Evolutionary conservation across 2,113 vertebrate genomes (phyloP), one percentile per base, ranked within the genome.

Genomic region (Trichechus manatus): DNA sequence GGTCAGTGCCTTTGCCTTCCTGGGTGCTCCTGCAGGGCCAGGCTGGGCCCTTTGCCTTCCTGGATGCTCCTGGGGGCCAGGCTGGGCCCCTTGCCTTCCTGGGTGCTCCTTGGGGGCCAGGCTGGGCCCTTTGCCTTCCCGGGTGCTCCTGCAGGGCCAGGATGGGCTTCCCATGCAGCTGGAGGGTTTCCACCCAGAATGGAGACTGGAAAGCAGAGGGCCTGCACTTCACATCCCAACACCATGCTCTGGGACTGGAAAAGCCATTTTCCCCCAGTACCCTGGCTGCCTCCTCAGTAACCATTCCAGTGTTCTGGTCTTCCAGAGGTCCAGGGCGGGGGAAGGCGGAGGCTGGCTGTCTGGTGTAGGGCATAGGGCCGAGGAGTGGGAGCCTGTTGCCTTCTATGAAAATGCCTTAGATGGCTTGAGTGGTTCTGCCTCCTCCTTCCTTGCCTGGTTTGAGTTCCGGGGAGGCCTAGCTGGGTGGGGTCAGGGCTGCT

Each of bases 351-450:
- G 79, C 83, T 72, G 86, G 36, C 77, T 66, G 63, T 59, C 63
- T 81, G 82, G 82, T 33, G 29, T 89, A 68, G 64, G 25, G 0
- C 31, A 22, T 1, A 29, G 27, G 75, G 63, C 79, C 8, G 61
- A 39, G 39, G 39, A 61, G 68, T 33, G 95, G 74, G 66, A 87
- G 80, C 80, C 72, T 36, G 27, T 93, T 92, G 89, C 98, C 97
- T 97, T 97, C 93, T 96, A 97, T 92, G 97, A 97, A 91, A 87
- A 87, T 75, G 85, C 44, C 87, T 74, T 50, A 75, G 91, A 88
- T 15, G 53, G 31, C 64, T 64, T 68, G 80, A 53, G 47, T 6
- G 77, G 42, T 87, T 81, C 42, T 79, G n/a, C 74, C 9, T 66
- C 84, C 39, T 85, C 61, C 66, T 85, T 59, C 95, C 66, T 80